Evolutionary conservation across 2,113 vertebrate genomes (phyloP).

Genomic region (Camarhynchus parvulus): DNA sequence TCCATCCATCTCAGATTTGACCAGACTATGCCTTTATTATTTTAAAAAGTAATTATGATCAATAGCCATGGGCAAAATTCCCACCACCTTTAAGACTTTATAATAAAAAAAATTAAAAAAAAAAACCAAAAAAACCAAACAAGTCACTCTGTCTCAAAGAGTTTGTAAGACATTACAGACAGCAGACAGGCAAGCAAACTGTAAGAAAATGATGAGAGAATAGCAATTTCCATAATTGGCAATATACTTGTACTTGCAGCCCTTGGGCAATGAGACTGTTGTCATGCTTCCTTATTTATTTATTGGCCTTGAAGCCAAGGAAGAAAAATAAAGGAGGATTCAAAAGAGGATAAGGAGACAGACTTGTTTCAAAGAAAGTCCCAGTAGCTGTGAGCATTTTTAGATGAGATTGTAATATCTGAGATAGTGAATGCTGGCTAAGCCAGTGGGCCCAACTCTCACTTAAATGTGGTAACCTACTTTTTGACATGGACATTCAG

Average conservation of each 20-base stretch:
- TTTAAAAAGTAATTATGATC: not conserved
- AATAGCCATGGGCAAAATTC: not conserved
- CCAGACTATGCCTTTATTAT: not conserved
- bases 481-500: not conserved
- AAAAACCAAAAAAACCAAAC: too few relatives aligned
- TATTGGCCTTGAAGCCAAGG: not conserved
- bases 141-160: not conserved
- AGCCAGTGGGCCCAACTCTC: not conserved
- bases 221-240: not conserved
- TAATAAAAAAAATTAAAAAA: not conserved
- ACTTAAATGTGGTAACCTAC: not conserved
- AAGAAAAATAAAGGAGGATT: not conserved
- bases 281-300: not conserved
- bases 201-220: not conserved
- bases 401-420: not conserved
- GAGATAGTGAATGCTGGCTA: not conserved
- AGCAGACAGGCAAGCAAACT: not conserved
- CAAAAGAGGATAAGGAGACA: not conserved
- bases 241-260: not conserved
- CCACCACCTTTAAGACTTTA: not conserved
- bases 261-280: not conserved
- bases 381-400: rapidly evolving
- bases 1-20: not conserved
- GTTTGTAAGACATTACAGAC: not conserved
- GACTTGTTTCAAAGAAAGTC: not conserved